Evolutionary conservation across 2,797 vertebrate genomes (phyloP), one percentile per base, ranked within the genome.

Genomic region (Carapus acus): DNA sequence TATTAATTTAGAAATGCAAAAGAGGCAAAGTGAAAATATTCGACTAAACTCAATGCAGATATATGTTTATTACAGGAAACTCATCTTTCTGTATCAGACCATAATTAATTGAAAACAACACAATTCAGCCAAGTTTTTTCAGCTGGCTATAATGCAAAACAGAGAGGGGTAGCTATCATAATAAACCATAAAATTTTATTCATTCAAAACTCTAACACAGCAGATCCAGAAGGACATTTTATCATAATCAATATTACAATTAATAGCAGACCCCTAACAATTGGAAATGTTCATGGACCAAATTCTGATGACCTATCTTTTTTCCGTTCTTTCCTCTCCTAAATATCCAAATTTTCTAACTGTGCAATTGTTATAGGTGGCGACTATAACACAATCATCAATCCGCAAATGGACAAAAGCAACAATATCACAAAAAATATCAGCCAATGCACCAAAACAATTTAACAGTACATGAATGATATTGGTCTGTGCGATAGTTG

Each of bases 161-260:
- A 52, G 18, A 39, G 47, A 37, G 45, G 27, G 2, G 20, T 37
- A 8, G 15, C 8, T 38, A 49, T 49, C 5, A 2, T 49, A 23
- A 24, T 39, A 1, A 39, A 18, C 11, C 29, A 41, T 19, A 27
- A 42, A 29, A 17, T 29, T 7, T 15, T 12, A 16, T 29, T 50
- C 5, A 14, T n/a, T 14, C 24, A 42, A 20, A 52, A 42, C 4
- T 20, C 2, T 7, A 52, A 17, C 6, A n/a, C 42, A 6, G 11
- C 24, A 20, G 24, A 52, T n/a, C 39, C 49, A 14, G 39, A 52
- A 43, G 39, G 39, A 42, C 3, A 4, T 7, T 52, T 41, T 21
- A 37, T 49, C 9, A 50, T 38, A 2, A 50, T 39, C 11, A 39
- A 39, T 8, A 43, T 41, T 11, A 24, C 37, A 24, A 51, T 51